phyloP scores from a whole-genome alignment of 2,888 invertebrate genomes.

The Morinoia aosen region DNA sequence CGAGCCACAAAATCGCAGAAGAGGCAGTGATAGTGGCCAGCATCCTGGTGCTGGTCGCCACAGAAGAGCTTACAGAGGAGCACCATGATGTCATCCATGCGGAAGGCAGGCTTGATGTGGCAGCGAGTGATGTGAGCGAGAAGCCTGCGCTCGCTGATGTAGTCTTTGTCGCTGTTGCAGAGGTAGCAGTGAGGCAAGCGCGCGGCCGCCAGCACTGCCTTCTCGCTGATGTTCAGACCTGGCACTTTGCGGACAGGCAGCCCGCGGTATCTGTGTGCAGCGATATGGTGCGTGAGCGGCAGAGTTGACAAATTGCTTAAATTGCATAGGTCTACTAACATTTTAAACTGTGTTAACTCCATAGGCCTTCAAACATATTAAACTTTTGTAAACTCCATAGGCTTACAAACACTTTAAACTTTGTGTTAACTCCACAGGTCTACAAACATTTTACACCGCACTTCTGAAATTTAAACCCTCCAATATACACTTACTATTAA shows the following conservation, averaged over 20 bases:
- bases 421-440: no score
- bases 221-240: background rate
- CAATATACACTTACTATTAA: no score
- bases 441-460: no score
- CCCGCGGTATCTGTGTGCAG: constrained; percentile 6
- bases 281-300: background rate
- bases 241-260: constrained; percentile 47
- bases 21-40: constrained; percentile 47
- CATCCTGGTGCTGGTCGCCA: constrained; percentile 47
- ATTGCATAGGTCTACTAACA: background rate
- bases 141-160: constrained; percentile 17
- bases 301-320: background rate
- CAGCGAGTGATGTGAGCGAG: constrained; percentile 33
- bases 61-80: constrained; percentile 49
- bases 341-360: background rate
- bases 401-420: no score
- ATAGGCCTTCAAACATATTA: background rate
- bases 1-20: constrained; percentile 46
- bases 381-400: no score
- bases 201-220: constrained; percentile 14
- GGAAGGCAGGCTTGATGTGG: constrained; percentile 45
- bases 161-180: constrained; percentile 50
- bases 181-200: constrained; percentile 50
- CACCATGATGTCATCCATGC: constrained; percentile 27
- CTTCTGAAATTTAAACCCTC: no score